phyloP scores from a whole-genome alignment of 1,140 invertebrate genomes.

The Druon quercuslanigerum region DNA sequence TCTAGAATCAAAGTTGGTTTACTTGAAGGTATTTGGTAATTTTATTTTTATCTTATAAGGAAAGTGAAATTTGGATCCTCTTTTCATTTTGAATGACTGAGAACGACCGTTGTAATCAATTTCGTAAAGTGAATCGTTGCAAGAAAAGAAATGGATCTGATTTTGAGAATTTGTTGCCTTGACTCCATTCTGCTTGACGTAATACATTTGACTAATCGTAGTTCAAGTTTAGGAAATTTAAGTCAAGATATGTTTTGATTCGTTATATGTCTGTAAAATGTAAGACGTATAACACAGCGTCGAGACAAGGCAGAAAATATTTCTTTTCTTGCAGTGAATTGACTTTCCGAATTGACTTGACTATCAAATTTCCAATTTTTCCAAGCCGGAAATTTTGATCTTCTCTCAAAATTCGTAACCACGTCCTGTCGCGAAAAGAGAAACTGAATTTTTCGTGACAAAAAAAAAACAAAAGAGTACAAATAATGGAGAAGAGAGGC shows the following conservation, averaged over 20 bases:
- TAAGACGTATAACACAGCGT: conserved; percentile 10
- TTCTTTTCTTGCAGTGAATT: not conserved
- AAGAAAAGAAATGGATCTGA: not conserved
- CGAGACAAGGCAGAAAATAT: conserved; percentile 3
- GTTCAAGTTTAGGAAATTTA: conserved; percentile 4
- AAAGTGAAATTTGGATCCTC: not conserved
- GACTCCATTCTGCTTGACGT: conserved; percentile 13
- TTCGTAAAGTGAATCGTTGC: not conserved
- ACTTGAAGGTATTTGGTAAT: too few relatives aligned
- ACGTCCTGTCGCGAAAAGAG: conserved; percentile 5
- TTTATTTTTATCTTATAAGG: too few relatives aligned
- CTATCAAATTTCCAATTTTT: conserved; percentile 13
- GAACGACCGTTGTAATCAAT: not conserved
- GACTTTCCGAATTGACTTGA: not conserved
- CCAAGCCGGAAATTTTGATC: not conserved
- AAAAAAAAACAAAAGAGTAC: conserved; percentile 24
- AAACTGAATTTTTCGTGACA: conserved; percentile 1
- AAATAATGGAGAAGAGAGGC: conserved; percentile 22
- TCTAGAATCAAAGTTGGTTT: too few relatives aligned
- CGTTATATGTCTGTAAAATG: not conserved
- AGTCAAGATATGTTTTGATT: conserved; percentile 7
- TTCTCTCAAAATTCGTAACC: conserved; percentile 27
- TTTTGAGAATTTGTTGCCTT: not conserved
- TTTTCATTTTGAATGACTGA: conserved; percentile 3
- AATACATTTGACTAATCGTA: conserved; percentile 3